These are phyloP conservation scores for Blastomussa wellsi DNA, from an alignment of 92 coral and sea anemone genomes.

Conservation along the genomic window DNA sequence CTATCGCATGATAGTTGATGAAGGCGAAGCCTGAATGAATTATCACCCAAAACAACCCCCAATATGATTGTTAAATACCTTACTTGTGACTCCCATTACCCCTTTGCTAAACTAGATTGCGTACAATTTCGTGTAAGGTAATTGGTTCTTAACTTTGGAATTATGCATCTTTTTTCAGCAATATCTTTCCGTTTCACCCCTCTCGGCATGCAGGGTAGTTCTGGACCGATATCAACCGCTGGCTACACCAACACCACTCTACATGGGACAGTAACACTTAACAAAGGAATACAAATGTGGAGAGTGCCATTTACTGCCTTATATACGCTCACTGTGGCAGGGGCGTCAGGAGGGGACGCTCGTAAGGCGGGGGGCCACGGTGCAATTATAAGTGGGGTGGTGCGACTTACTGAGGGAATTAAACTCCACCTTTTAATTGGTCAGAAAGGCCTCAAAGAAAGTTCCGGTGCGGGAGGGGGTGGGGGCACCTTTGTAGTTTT, in stretches of 20 bases:
- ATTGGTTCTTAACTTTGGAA: too few relatives aligned
- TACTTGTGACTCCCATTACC: too few relatives aligned
- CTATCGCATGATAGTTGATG: too few relatives aligned
- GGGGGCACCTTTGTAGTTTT: constrained; percentile 64
- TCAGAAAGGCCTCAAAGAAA: constrained; percentile 41
- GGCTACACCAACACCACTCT: constrained; percentile 50
- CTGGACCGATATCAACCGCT: constrained; percentile 50
- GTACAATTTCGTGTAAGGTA: too few relatives aligned
- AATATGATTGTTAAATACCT: too few relatives aligned
- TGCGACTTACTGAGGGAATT: constrained; percentile 43
- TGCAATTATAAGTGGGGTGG: constrained; percentile 44
- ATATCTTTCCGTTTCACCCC: constrained; percentile 19
- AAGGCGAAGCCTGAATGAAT: too few relatives aligned
- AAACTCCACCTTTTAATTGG: constrained; percentile 53
- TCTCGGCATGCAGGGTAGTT: constrained; percentile 45
- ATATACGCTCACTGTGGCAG: constrained; percentile 49
- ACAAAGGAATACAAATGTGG: constrained; percentile 65
- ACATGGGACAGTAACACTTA: constrained; percentile 40
- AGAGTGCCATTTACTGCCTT: constrained; percentile 57
- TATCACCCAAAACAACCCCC: too few relatives aligned
- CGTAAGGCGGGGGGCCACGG: not conserved
- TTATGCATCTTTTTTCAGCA: not conserved
- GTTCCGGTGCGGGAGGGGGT: constrained; percentile 57
- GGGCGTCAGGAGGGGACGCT: constrained; percentile 66
- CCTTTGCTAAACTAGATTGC: too few relatives aligned